These are phyloP conservation scores for Drosophila pseudotalamancana DNA, from an alignment of 2,888 invertebrate species.

Conservation along the genomic window DNA sequence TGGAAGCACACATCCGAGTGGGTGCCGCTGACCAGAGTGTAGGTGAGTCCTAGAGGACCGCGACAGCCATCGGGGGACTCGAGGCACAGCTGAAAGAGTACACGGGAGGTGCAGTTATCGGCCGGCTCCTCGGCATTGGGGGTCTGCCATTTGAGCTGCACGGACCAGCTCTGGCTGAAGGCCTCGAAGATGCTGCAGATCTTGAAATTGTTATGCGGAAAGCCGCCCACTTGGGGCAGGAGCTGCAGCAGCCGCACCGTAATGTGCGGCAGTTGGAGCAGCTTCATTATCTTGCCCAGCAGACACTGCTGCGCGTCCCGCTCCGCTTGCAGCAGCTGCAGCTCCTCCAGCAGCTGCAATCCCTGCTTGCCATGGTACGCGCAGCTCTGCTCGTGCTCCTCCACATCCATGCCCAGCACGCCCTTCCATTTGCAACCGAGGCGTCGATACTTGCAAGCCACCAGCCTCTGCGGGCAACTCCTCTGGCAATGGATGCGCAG, in stretches of 20 bases:
- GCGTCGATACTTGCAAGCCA: constrained; percentile 30
- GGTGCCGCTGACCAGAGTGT: constrained; percentile 24
- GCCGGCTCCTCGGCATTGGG: not conserved
- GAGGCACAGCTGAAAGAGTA: constrained; percentile 25
- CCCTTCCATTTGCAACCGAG: constrained; percentile 48
- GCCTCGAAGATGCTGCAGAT: constrained; percentile 6
- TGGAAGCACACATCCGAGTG: constrained; percentile 35
- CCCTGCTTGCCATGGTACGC: constrained; percentile 19
- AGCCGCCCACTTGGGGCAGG: not conserved
- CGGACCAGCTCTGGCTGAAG: constrained; percentile 19
- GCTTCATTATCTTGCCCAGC: constrained; percentile 3
- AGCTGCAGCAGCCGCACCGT: constrained; percentile 31
- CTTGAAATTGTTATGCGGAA: constrained; percentile 6
- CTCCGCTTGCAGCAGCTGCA: not conserved
- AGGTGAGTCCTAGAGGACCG: constrained; percentile 15
- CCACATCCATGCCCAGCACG: not conserved
- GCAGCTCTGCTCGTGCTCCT: constrained; percentile 17
- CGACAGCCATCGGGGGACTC: not conserved
- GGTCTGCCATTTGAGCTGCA: constrained; percentile 26
- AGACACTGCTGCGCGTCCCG: not conserved
- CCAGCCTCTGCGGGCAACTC: constrained; percentile 9
- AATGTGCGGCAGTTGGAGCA: constrained; percentile 24
- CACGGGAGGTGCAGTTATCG: not conserved
- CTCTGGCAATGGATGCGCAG: constrained; percentile 10
- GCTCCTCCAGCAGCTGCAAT: constrained; percentile 9